A percentile compares a stretch with the other conserved stretches of the same genome.
Conservation (phyloP, 2,797 vertebrate genomes). For the Lateolabrax maculatus region DNA sequence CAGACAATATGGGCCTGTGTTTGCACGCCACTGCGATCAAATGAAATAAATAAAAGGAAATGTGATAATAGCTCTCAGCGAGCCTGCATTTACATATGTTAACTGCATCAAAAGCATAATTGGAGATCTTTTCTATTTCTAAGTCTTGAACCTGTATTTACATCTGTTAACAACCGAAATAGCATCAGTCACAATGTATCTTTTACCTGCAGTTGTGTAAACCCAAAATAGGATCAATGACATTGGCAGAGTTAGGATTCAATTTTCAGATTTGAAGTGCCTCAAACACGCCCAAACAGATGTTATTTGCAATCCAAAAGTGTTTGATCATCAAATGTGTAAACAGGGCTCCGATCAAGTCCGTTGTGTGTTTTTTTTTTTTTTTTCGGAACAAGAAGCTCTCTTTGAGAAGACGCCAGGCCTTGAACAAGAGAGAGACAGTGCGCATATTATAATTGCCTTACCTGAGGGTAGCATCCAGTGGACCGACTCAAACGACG, state of each 20-base stretch:
- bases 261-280: conserved; percentile 34
- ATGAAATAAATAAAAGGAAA: conserved; percentile 29
- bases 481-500: conserved; percentile 59
- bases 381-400: too few species aligned
- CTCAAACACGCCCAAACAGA: conserved; percentile 50
- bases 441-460: conserved; percentile 73
- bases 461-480: conserved; percentile 75
- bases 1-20: conserved; percentile 33
- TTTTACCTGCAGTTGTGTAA: conserved; percentile 11
- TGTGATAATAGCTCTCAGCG: conserved; percentile 32
- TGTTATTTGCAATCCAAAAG: conserved; percentile 63
- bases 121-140: not conserved
- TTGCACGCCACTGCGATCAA: conserved; percentile 31
- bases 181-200: conserved; percentile 7
- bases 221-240: conserved; percentile 51
- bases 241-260: conserved; percentile 14
- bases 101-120: conserved; percentile 6
- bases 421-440: conserved; percentile 53
- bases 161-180: conserved; percentile 36
- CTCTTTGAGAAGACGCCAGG: conserved; percentile 53
- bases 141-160: conserved; percentile 24
- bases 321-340: conserved; percentile 68
- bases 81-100: conserved; percentile 21
- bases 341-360: conserved; percentile 57
- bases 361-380: conserved; percentile 40